Evolutionary conservation across 2,113 vertebrate species (phyloP).

Genomic region (Clarias macrocephalus): DNA sequence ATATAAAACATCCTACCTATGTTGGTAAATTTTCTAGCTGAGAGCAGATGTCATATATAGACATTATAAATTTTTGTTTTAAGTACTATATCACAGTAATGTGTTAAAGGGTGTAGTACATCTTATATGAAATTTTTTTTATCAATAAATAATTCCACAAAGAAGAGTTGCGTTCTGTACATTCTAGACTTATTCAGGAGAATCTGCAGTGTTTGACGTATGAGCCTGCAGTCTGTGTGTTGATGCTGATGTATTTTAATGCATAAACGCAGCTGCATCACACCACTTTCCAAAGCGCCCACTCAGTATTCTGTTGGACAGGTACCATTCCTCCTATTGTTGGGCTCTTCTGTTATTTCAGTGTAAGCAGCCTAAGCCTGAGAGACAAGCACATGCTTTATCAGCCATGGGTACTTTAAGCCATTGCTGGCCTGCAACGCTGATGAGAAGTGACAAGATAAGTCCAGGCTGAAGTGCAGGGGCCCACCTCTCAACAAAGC

Average conservation of each 20-base stretch:
- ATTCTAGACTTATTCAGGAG: too few species aligned
- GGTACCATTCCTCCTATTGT: conserved; percentile 65
- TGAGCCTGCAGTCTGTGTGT: neutral
- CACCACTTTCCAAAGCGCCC: conserved; percentile 41
- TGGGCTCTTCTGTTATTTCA: conserved; percentile 61
- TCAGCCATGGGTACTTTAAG: conserved; percentile 55
- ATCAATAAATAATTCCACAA: neutral
- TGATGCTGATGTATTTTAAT: conserved; percentile 1
- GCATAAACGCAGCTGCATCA: conserved; percentile 25
- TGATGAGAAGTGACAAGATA: conserved; percentile 73
- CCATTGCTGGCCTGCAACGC: conserved; percentile 54
- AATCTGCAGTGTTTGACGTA: neutral
- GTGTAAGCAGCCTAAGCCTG: conserved; percentile 57
- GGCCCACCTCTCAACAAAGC: conserved; percentile 41
- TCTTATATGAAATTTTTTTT: neutral
- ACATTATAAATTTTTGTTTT: neutral
- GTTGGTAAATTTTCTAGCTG: neutral
- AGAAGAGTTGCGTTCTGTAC: neutral
- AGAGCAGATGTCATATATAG: neutral
- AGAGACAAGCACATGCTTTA: conserved; percentile 58
- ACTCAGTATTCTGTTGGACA: conserved; percentile 60
- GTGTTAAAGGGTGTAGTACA: neutral
- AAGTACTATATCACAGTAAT: neutral
- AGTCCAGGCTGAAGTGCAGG: conserved; percentile 57
- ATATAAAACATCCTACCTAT: neutral